These are phyloP conservation scores for Phataginus tetradactyla DNA, from an alignment of 2,797 vertebrate genomes.

Conservation along the genomic window DNA sequence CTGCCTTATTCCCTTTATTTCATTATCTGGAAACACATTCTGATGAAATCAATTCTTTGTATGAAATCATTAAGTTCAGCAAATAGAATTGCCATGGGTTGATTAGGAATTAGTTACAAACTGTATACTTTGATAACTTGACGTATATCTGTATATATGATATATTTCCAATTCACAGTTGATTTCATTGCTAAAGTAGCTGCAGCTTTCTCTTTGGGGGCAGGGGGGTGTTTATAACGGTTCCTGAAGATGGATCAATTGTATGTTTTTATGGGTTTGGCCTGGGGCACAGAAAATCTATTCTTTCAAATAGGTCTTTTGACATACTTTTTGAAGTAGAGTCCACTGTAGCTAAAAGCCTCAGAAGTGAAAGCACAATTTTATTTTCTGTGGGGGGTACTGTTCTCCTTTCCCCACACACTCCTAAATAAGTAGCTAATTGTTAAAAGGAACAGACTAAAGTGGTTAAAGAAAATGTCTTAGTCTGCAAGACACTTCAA, in stretches of 20 bases:
- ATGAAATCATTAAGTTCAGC: slow-evolving; percentile 45
- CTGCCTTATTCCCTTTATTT: slow-evolving; percentile 9
- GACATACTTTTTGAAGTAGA: slow-evolving; percentile 70
- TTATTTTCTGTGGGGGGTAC: slow-evolving; percentile 74
- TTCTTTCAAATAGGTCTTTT: slow-evolving; percentile 75
- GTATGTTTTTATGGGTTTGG: slow-evolving; percentile 67
- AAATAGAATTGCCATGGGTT: background rate
- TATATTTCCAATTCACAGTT: background rate
- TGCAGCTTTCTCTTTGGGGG: background rate
- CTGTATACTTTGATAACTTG: background rate
- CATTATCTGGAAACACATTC: slow-evolving; percentile 56
- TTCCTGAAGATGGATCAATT: slow-evolving; percentile 68
- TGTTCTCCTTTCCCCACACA: slow-evolving; percentile 51
- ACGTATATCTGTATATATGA: background rate
- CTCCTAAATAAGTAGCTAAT: slow-evolving; percentile 79
- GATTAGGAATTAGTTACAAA: slow-evolving; percentile 29
- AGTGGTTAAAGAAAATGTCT: slow-evolving; percentile 58
- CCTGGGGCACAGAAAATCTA: slow-evolving; percentile 62
- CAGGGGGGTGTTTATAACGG: slow-evolving; percentile 19
- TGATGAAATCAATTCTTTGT: slow-evolving; percentile 18
- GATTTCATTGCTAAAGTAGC: slow-evolving; percentile 44
- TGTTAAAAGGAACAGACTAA: slow-evolving; percentile 76
- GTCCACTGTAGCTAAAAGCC: slow-evolving; percentile 68
- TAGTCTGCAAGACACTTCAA: slow-evolving; percentile 79
- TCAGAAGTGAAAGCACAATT: slow-evolving; percentile 71